Percentiles rank a stretch among this genome's conserved stretches.
phyloP scores from a whole-genome alignment of 2,113 vertebrate genomes.

The Dicrurus megarhynchus region DNA sequence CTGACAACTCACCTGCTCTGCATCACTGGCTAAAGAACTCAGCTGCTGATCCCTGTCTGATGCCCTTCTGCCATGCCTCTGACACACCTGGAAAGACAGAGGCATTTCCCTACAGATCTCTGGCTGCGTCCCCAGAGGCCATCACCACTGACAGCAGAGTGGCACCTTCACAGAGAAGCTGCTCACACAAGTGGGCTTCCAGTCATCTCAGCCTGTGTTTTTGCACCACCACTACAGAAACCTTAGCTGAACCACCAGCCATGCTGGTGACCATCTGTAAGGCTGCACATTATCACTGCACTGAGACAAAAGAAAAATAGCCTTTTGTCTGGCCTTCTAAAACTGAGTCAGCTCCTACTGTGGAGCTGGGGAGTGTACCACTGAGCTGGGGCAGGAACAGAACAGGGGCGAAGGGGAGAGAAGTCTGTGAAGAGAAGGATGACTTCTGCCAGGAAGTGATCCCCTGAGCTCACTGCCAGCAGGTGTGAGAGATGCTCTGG shows the following conservation, averaged over 20 bases:
- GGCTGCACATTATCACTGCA: not conserved
- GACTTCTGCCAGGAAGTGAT: not conserved
- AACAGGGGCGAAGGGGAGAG: not conserved
- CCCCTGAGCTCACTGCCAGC: not conserved
- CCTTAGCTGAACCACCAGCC: not conserved
- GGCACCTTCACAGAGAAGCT: not conserved
- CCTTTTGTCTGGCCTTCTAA: not conserved
- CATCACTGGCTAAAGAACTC: not conserved
- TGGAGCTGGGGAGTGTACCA: not conserved
- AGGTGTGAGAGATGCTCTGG: not conserved
- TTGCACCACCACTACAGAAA: not conserved
- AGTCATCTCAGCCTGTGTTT: not conserved
- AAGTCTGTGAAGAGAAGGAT: not conserved
- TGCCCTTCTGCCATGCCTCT: rapidly evolving
- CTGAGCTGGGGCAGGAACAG: not conserved
- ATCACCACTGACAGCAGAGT: rapidly evolving
- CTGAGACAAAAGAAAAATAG: not conserved
- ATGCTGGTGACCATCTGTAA: not conserved
- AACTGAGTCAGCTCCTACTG: not conserved
- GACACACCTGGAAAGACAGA: not conserved
- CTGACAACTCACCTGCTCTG: not conserved
- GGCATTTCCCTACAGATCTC: rapidly evolving
- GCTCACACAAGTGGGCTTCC: not conserved
- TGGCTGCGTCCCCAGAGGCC: not conserved
- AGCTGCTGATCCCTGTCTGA: not conserved